A percentile compares a stretch with the other conserved stretches of the same genome.
Evolutionary conservation across 2,113 vertebrate genomes (phyloP).

Genomic region (Tragelaphus scriptus): DNA sequence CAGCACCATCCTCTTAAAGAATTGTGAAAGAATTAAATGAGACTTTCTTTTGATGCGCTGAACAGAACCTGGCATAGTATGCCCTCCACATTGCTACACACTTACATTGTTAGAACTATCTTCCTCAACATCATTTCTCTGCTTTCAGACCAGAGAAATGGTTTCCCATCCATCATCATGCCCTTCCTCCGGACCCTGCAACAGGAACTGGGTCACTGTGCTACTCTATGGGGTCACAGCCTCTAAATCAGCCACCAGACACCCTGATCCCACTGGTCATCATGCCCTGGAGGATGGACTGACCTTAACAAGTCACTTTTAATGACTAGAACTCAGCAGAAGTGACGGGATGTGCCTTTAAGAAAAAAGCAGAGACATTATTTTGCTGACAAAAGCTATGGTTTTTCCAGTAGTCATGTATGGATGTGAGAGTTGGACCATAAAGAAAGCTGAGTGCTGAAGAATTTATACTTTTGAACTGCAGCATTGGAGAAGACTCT

Average conservation of each 20-base stretch:
- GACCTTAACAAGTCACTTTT: neutral
- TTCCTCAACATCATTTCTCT: neutral
- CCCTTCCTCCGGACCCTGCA: neutral
- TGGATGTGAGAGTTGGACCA: neutral
- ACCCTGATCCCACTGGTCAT: neutral
- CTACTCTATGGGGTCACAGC: neutral
- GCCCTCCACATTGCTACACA: neutral
- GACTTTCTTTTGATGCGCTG: neutral
- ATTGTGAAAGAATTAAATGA: neutral
- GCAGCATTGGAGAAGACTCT: neutral
- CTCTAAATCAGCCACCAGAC: too few species aligned
- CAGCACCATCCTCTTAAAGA: neutral
- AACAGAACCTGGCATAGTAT: neutral
- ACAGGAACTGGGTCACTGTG: neutral
- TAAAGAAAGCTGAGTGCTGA: neutral
- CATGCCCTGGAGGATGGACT: neutral
- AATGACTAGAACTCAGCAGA: neutral
- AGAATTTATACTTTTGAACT: neutral
- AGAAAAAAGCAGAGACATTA: neutral
- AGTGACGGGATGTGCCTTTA: neutral
- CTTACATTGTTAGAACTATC: too few species aligned
- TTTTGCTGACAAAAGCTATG: neutral
- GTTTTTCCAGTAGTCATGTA: neutral
- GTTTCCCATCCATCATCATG: neutral
- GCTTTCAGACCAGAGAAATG: neutral